Base-by-base conservation (phyloP, 2,888 invertebrate species). In the Drosophila borealis region DNA sequence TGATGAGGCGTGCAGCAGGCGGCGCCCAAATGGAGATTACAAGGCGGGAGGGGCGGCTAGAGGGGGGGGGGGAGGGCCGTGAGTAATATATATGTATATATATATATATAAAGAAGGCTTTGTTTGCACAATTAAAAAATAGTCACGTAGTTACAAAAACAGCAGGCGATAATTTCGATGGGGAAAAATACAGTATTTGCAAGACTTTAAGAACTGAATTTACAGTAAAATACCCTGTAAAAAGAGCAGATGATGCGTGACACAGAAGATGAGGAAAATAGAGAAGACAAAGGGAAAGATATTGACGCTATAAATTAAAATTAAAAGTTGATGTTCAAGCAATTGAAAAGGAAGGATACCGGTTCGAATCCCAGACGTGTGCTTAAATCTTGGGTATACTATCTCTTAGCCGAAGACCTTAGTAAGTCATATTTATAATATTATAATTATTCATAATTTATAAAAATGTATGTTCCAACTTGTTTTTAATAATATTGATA, bases 1-100 rank as follows among this genome's bases (percentile, higher is more conserved):
- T 1, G 6, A 25, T n/a, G 41, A 14, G 13, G 48, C 37, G 53
- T 11, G 59, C 71, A 72, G 36, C 49, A 34, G 62, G 67, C 74
- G 66, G 66, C 73, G 34, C 67, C 71, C 86, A 77, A 76, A 81
- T 79, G 79, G 63, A 69, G 83, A 82, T 86, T 86, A 81, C 64
- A 81, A 70, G 36, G 8, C 1, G 33, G 1, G 41, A 29, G 34
- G 39, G 19, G 39, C 13, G 13, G 41, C 3, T 13, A 42, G 11
- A 17, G 14, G 5, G 9, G 17, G 17, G 46, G 11, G 25, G 10
- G n/a, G 6, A 25, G 13, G 42, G 33, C n/a, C 36, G 46, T 55
- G 39, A 48, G 55, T 48, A 42, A 29, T 2, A 29, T 21, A 25
- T 21, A 21, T 29, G 17, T 57, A 9, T 37, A 34, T 42, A 25